A percentile compares a stretch with the other conserved stretches of the same genome.
Conservation (phyloP, 2,113 vertebrate genomes). For the Prietella phreatophila region DNA sequence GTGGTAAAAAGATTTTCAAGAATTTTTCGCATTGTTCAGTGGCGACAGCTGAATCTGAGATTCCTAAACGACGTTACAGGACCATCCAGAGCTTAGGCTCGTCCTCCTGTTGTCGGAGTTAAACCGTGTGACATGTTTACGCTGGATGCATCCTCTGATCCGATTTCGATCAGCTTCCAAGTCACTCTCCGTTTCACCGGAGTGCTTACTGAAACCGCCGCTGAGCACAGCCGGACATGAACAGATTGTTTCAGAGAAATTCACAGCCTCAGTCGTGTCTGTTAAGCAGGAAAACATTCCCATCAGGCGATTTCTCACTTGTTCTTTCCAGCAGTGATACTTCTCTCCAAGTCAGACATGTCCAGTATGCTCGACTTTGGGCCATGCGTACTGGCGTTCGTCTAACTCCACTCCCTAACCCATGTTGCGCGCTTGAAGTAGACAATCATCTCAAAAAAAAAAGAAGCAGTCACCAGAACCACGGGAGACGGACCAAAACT, state of each 20-base stretch:
- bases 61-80: background rate
- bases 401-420: no score
- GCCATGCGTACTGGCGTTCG: no score
- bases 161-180: background rate
- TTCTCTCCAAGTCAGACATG: background rate
- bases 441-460: background rate
- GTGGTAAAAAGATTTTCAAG: background rate
- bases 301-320: background rate
- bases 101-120: background rate
- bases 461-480: background rate
- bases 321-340: background rate
- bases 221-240: background rate
- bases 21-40: background rate
- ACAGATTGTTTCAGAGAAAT: background rate
- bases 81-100: background rate
- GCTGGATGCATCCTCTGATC: background rate
- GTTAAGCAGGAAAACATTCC: background rate
- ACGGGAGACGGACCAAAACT: background rate
- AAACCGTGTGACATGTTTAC: background rate
- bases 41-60: no score
- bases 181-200: background rate
- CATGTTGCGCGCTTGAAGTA: background rate
- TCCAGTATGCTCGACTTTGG: background rate
- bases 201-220: background rate
- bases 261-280: background rate